phyloP scores from a whole-genome alignment of 1,140 invertebrate species.

The Hyposmocoma kahamanoa region DNA sequence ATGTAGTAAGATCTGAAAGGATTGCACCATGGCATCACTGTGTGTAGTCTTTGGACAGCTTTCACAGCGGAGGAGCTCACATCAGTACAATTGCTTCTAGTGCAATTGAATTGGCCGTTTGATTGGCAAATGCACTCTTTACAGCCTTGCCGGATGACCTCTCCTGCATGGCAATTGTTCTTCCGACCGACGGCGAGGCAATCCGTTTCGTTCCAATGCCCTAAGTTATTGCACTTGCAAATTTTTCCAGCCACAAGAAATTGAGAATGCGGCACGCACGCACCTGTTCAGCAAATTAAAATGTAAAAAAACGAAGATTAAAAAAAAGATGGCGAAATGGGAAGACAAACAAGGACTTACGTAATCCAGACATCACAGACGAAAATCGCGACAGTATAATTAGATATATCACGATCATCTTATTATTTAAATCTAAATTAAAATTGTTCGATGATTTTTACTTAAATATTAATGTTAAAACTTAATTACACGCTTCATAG shows the following conservation, averaged over 20 bases:
- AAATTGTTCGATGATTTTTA: constrained; percentile 2
- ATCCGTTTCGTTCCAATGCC: constrained; percentile 30
- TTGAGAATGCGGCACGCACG: constrained; percentile 42
- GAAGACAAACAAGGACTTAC: constrained; percentile 27
- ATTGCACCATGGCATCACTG: constrained; percentile 30
- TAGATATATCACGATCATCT: constrained; percentile 31
- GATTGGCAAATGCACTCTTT: constrained; percentile 44
- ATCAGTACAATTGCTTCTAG: constrained; percentile 20
- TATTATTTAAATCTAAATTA: constrained; percentile 28
- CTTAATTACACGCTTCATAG: constrained; percentile 31
- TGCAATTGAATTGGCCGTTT: constrained; percentile 39
- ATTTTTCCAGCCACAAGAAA: constrained; percentile 35
- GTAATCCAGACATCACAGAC: constrained; percentile 10
- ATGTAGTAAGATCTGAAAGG: constrained; percentile 50
- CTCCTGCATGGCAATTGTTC: constrained; percentile 33
- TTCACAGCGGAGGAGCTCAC: not conserved
- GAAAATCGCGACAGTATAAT: constrained; percentile 29
- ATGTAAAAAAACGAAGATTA: not conserved
- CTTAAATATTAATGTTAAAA: not conserved
- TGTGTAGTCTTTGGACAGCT: constrained; percentile 6
- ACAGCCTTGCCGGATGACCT: constrained; percentile 41
- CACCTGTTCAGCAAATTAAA: constrained; percentile 23
- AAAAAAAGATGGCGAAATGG: constrained; percentile 10
- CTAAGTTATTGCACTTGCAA: constrained; percentile 39
- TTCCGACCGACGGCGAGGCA: constrained; percentile 31